Base-by-base conservation (phyloP, 2,888 invertebrate genomes). In the Sacculina carcini region DNA sequence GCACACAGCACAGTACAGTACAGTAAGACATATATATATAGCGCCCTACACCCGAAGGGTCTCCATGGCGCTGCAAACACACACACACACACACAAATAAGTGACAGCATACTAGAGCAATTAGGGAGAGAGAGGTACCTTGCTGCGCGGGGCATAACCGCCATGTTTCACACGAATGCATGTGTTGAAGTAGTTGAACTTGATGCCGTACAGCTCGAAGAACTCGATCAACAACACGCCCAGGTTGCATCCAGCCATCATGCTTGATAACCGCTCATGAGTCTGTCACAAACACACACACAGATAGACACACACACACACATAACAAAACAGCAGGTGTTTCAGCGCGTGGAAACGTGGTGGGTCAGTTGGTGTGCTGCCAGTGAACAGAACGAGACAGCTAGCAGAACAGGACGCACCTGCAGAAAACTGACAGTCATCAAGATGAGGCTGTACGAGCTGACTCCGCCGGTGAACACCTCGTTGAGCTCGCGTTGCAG, bases 381-480 rank as follows among this genome's bases (percentile, higher is more conserved):
- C 12, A 53, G 34, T 19, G 16, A 38, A 19, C 6, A 29, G 19
- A 40, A 23, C 6, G 23, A 16, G 6, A 52, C 24, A 24, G 40
- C n/a, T 16, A 50, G 16, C 29, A 12, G 10, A 19, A n/a, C 10
- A 28, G 14, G n/a, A 40, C 62, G 58, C 62, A 77, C 76, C 72
- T 79, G 78, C 58, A 98, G 74, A 70, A 96, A 98, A 72, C 89
- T 90, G 68, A 96, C 87, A 65, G 89, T 86, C 83, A 99, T 87
- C 59, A 98, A 77, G 66, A 96, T 94, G 60, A 98, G 76, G 64
- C 92, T 89, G 72, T 99, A 98, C 55, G 94, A 96, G 60, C 92
- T 90, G 67, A 99, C 92, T 66, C 98, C 98, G 57, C 98, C 94
- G 57, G 92, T 94, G 71, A 94, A 99, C 62, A 98, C 96, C 74